Conservation (phyloP, 2,113 vertebrate genomes). For the Isichthys henryi region DNA sequence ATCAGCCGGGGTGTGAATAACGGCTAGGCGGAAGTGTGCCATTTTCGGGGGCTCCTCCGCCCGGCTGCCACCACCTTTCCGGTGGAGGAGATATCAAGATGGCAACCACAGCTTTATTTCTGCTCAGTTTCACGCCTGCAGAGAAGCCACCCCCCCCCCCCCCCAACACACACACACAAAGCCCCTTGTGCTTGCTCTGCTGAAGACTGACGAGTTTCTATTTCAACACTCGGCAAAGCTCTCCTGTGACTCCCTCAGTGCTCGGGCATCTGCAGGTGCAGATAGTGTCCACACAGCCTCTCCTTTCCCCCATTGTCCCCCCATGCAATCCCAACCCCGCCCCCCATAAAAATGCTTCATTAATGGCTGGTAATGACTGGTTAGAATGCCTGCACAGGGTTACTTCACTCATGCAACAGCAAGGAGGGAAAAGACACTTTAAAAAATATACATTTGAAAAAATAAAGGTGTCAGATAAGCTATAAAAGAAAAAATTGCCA, state of each 20-base stretch:
- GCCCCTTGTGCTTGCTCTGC: not conserved
- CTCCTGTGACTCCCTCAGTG: not conserved
- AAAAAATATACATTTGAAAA: not conserved
- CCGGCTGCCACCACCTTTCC: not conserved
- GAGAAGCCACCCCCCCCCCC: not conserved
- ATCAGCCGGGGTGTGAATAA: not conserved
- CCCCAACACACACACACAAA: not conserved
- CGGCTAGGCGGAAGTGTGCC: not conserved
- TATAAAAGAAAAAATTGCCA: not conserved
- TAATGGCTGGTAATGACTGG: not conserved
- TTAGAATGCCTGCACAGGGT: not conserved
- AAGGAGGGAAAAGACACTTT: not conserved
- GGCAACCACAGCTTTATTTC: not conserved
- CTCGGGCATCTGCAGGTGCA: not conserved
- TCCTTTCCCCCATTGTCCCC: not conserved
- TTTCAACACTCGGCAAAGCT: not conserved
- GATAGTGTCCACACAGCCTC: not conserved
- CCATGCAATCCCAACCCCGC: not conserved
- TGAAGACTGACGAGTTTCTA: slow-evolving; percentile 5
- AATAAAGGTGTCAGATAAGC: not conserved
- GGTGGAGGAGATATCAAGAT: not conserved
- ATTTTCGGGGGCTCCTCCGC: not conserved
- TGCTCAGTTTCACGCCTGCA: slow-evolving; percentile 6
- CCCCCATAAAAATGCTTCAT: not conserved
- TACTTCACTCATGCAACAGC: not conserved